Evolutionary conservation across 2,888 invertebrate species (phyloP), one percentile per base, ranked within the genome.

Genomic region (Megaustenia siamemsis): DNA sequence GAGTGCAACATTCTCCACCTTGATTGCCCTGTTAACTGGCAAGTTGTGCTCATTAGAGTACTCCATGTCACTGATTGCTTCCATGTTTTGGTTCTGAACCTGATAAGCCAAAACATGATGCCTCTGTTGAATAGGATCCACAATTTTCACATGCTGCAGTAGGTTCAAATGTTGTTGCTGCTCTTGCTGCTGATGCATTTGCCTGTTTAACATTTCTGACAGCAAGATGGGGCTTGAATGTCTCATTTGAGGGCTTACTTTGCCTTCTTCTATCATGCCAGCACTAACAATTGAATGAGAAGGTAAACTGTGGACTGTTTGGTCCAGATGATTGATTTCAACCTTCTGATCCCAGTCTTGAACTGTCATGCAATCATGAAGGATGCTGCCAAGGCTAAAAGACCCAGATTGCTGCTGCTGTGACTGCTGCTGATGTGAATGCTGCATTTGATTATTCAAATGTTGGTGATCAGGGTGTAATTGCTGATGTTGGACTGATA

Each of bases 321-420:
- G 77, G 8, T 78, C 78, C 24, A 83, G n/a, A 5, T 43, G 68
- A 35, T 43, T 28, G 24, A 82, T 75, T 0, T 82, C 75, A 40
- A 75, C 38, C n/a, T 82, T 78, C 45, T 78, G 77, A 49, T 84
- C 84, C 84, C 84, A 84, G 75, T 84, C 84, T 63, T 84, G 63
- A 18, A 84, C 84, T n/a, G 84, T 84, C 84, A 84, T 84, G 45
- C 80, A 84, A 38, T 84, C 84, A 73, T 84, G 84, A 8, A 84
- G 66, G 21, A 84, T 45, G 32, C 73, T 84, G 12, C 84, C 84
- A 40, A 84, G 56, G 28, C 84, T 84, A 66, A 75, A 84, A 66
- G 73, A 40, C 8, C 75, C 75, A 28, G 53, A 18, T 49, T 63
- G 73, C 21, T 71, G 75, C 10, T 60, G 77, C 10, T 77, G 77